A percentile compares a stretch with the other conserved stretches of the same genome.
These are phyloP conservation scores for Petrophora chlorosata DNA, from an alignment of 2,888 invertebrate genomes.

Conservation along the genomic window DNA sequence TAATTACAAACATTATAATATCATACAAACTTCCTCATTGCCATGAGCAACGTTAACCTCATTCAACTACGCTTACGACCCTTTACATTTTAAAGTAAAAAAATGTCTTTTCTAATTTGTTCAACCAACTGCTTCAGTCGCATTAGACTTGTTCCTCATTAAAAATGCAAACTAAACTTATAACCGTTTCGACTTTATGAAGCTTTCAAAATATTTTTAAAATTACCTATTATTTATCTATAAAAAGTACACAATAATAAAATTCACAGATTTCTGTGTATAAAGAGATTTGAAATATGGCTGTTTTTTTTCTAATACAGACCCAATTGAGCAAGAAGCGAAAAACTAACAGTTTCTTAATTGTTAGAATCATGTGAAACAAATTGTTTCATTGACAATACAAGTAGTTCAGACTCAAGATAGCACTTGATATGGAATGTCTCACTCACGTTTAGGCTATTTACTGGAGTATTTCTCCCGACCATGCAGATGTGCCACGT, in stretches of 20 bases:
- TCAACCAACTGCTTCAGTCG: constrained; percentile 10
- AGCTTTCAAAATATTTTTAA: constrained; percentile 12
- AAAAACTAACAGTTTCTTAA: not conserved
- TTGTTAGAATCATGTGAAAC: constrained; percentile 2
- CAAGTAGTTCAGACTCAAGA: constrained; percentile 32
- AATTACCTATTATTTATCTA: constrained; percentile 26
- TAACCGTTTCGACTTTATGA: constrained; percentile 1
- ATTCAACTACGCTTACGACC: constrained; percentile 37
- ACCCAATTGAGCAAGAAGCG: constrained; percentile 16
- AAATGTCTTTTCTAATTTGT: constrained; percentile 21
- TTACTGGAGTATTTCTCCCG: constrained; percentile 62
- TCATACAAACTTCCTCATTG: constrained; percentile 63
- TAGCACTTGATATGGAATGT: constrained; percentile 80
- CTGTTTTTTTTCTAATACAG: constrained; percentile 14
- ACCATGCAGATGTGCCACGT: constrained; percentile 72
- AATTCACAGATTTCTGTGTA: constrained; percentile 13
- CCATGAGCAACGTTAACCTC: constrained; percentile 50
- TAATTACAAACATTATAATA: constrained; percentile 60
- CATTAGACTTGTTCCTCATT: constrained; percentile 6
- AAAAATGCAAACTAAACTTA: constrained; percentile 11
- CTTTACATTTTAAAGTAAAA: constrained; percentile 30
- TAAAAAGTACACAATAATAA: constrained; percentile 20
- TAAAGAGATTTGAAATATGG: constrained; percentile 20
- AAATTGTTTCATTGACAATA: not conserved
- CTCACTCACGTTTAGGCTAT: constrained; percentile 76